Base-by-base conservation (phyloP, 2,888 invertebrate genomes). In the Orchesellides sinensis region DNA sequence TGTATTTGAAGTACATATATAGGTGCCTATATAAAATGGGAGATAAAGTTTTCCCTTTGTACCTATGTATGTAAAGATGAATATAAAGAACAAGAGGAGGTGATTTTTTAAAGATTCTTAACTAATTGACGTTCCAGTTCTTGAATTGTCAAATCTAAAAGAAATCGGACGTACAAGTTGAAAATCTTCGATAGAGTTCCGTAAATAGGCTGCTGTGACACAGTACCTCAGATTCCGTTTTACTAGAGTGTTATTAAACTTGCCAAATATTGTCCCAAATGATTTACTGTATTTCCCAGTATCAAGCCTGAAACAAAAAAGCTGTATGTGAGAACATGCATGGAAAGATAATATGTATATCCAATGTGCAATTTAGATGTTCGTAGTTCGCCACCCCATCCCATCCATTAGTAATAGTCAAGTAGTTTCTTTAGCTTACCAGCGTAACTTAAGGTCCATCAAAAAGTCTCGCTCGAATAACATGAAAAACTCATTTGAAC, bases 221-320 rank as follows among this genome's bases (percentile, higher is more conserved):
- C 54, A 54, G 12, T 54, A 54, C 25, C 54, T 23, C 14, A 54
- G 54, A 54, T 54, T 54, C n/a, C 25, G 23, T 12, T 54, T 54
- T 23, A 54, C 12, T n/a, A 25, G 2, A 10, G 54, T 10, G 23
- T 54, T 23, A 10, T 54, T 25, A 10, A 4, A 4, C 1, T 54
- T 5, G 1, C 54, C 54, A 25, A 54, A 54, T 54, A 54, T 54
- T 19, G 54, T 54, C 2, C 54, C 54, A 23, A 54, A 54, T 25
- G 54, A 23, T 25, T 25, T 54, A 10, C 25, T 23, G 23, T 25
- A 25, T 4, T 54, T 54, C 10, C 54, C 54, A 5, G 54, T 25
- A 25, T 54, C 25, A 23, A 54, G 1, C 54, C 54, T 54, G 2
- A 2, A 12, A 25, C 8, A 47, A 47, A 47, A 47, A 47, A n/a